These are phyloP conservation scores for Physella acuta DNA, from an alignment of 1,140 invertebrate genomes.

Conservation along the genomic window DNA sequence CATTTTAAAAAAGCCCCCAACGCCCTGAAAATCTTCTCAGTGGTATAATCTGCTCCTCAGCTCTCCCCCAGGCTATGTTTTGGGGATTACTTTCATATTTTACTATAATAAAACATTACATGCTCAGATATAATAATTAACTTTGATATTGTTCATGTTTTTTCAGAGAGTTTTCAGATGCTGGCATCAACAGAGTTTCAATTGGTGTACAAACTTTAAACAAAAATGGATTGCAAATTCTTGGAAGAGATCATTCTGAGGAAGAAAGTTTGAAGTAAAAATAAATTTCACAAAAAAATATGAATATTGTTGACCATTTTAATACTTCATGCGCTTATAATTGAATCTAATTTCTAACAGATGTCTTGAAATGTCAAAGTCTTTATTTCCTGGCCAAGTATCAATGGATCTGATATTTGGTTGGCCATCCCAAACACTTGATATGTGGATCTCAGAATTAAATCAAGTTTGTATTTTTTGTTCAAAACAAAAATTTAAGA, in stretches of 20 bases:
- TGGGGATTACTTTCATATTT: too few species aligned
- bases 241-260: constrained; percentile 49
- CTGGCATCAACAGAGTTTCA: constrained; percentile 50
- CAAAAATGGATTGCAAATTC: constrained; percentile 31
- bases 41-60: too few species aligned
- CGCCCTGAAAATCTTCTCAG: too few species aligned
- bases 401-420: constrained; percentile 58
- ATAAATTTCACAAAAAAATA: too few species aligned
- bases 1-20: too few species aligned
- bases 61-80: too few species aligned
- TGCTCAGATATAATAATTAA: neutral
- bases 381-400: constrained; percentile 38
- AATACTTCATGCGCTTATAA: neutral
- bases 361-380: constrained; percentile 39
- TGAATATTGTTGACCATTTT: neutral
- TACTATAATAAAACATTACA: neutral
- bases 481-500: too few species aligned
- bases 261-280: constrained; percentile 43
- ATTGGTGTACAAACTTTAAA: constrained; percentile 45
- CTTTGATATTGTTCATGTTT: constrained; percentile 13
- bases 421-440: constrained; percentile 43
- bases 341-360: constrained; percentile 26
- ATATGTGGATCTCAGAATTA: constrained; percentile 42
- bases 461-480: constrained; percentile 34
- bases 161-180: constrained; percentile 41